Conservation (phyloP, 2,888 invertebrate species). For the Epinotia nisella region DNA sequence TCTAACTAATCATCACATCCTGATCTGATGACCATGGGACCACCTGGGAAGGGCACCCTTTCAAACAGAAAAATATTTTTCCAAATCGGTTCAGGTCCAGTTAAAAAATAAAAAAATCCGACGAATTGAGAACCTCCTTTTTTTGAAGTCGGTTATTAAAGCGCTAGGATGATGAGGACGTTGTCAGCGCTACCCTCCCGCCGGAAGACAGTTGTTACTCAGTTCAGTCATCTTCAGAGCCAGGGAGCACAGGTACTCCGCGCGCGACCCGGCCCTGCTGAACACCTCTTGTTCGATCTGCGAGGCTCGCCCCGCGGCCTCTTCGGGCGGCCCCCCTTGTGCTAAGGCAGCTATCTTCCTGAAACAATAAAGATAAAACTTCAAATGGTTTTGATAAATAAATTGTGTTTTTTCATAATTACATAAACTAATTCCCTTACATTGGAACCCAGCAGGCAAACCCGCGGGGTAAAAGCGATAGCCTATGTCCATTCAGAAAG, state of each 20-base stretch:
- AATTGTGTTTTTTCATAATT: too few species aligned
- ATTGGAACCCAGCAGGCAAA: too few species aligned
- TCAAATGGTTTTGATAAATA: not conserved
- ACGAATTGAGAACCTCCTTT: too few species aligned
- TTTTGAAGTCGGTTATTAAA: not conserved
- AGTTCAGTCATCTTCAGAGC: constrained; percentile 9
- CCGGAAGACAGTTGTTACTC: not conserved
- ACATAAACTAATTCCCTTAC: too few species aligned
- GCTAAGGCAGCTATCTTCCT: not conserved
- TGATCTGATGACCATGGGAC: too few species aligned
- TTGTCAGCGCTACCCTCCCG: not conserved
- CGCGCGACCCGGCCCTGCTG: not conserved
- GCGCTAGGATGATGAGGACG: not conserved
- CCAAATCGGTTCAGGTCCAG: too few species aligned
- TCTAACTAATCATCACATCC: too few species aligned
- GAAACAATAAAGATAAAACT: not conserved
- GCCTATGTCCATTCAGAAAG: too few species aligned
- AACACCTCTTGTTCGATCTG: not conserved
- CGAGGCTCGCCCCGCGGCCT: not conserved
- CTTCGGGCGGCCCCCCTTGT: not conserved
- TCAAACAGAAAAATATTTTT: too few species aligned
- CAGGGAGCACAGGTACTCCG: not conserved
- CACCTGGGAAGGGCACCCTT: too few species aligned
- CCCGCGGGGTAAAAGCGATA: too few species aligned
- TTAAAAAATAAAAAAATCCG: too few species aligned